Evolutionary conservation across 2,113 vertebrate species (phyloP).

Genomic region (Chamaetylas fuelleborni): DNA sequence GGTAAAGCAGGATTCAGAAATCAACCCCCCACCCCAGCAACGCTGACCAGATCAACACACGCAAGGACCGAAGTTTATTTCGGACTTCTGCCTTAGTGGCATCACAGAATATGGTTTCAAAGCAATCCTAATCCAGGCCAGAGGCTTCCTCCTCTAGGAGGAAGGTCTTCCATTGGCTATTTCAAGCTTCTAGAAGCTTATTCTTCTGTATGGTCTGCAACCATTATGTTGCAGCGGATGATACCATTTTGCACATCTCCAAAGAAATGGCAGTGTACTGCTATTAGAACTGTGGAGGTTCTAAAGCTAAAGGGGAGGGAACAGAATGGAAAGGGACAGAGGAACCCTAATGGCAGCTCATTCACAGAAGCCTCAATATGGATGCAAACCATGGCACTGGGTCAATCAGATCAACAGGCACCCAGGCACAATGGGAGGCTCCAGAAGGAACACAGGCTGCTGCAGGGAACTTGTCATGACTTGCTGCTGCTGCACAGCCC

Average conservation of each 20-base stretch:
- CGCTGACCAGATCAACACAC: fast-evolving
- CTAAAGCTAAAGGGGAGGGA: not conserved
- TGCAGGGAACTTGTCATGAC: not conserved
- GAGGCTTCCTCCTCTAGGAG: not conserved
- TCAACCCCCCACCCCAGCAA: not conserved
- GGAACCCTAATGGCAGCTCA: not conserved
- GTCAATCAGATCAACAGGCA: not conserved
- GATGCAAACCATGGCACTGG: fast-evolving
- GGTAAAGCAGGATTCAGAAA: not conserved
- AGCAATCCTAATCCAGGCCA: not conserved
- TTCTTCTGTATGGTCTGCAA: not conserved
- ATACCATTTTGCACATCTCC: fast-evolving
- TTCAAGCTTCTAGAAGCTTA: not conserved
- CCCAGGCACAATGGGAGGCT: not conserved
- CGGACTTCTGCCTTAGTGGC: not conserved
- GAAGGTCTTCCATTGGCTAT: not conserved
- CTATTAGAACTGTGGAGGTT: not conserved
- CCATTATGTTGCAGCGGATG: not conserved
- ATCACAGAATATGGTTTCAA: not conserved
- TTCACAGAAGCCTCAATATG: not conserved
- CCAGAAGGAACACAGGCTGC: not conserved
- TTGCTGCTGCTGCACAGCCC: not conserved
- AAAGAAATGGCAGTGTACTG: not conserved
- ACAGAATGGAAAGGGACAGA: not conserved
- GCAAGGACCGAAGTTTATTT: not conserved